Conservation (phyloP, 2,797 vertebrate genomes). For the Clamator glandarius region DNA sequence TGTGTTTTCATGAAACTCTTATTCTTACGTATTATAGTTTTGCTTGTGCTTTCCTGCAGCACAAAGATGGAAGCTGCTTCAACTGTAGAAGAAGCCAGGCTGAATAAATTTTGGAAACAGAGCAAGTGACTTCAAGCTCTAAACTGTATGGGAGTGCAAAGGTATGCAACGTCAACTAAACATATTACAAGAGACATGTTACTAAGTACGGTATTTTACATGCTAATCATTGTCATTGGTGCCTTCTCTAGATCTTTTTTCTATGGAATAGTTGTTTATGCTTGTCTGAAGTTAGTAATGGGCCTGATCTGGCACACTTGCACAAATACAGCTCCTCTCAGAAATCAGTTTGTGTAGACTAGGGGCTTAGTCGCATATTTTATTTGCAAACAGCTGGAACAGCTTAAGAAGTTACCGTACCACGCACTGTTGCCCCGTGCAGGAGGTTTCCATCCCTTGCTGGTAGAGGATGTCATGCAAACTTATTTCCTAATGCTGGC, state of each 20-base stretch:
- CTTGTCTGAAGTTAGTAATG: not conserved
- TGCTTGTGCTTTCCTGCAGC: not conserved
- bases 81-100: not conserved
- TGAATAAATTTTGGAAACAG: not conserved
- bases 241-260: not conserved
- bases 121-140: conserved; percentile 6
- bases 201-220: not conserved
- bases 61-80: not conserved
- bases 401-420: conserved; percentile 37
- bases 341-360: conserved; percentile 46
- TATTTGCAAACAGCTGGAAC: conserved; percentile 61
- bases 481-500: not conserved
- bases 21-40: not conserved
- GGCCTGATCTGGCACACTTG: conserved; percentile 28
- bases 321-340: conserved; percentile 45
- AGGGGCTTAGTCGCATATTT: not conserved
- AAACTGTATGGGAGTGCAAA: not conserved
- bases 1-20: not conserved
- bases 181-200: not conserved
- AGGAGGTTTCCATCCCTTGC: conserved; percentile 32
- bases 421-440: conserved; percentile 3
- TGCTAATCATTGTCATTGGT: not conserved
- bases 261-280: not conserved
- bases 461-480: not conserved
- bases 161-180: not conserved